Percentiles rank a stretch among this genome's conserved stretches.
Evolutionary conservation across 1,140 invertebrate genomes (phyloP).

Genomic region (Coboldia fuscipes): DNA sequence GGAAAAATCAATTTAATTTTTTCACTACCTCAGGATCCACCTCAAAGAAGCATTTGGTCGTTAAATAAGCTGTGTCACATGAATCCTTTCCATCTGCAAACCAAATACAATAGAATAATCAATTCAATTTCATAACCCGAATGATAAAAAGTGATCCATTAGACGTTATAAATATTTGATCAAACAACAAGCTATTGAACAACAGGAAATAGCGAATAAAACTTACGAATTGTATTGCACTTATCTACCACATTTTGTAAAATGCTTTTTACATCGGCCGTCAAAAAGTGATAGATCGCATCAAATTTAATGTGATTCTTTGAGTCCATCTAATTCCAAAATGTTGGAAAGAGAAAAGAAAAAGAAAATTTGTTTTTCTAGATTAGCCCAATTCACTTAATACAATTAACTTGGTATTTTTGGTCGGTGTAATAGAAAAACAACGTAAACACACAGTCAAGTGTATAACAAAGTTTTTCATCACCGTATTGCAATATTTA

Average conservation of each 20-base stretch:
- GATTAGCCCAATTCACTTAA: too few species aligned
- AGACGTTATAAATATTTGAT: not conserved
- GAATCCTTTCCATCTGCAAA: not conserved
- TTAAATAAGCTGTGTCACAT: constrained; percentile 1
- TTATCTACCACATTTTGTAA: not conserved
- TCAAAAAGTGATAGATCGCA: not conserved
- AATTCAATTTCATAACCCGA: not conserved
- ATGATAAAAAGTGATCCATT: not conserved
- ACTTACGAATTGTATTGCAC: constrained; percentile 1
- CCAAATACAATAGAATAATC: not conserved
- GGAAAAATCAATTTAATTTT: too few species aligned
- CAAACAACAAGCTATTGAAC: not conserved
- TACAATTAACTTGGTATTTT: too few species aligned
- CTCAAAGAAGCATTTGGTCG: not conserved
- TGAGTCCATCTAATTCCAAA: not conserved
- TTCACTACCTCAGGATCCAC: not conserved
- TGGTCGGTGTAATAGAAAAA: too few species aligned
- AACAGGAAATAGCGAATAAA: not conserved
- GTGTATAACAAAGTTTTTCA: too few species aligned
- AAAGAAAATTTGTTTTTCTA: too few species aligned
- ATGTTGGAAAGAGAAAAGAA: too few species aligned
- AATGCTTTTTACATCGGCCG: not conserved
- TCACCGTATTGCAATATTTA: too few species aligned
- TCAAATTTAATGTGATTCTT: not conserved
- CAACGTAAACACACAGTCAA: too few species aligned